Evolutionary conservation across 92 coral and sea anemone species (phyloP).

Genomic region (Scolanthus callimorphus): DNA sequence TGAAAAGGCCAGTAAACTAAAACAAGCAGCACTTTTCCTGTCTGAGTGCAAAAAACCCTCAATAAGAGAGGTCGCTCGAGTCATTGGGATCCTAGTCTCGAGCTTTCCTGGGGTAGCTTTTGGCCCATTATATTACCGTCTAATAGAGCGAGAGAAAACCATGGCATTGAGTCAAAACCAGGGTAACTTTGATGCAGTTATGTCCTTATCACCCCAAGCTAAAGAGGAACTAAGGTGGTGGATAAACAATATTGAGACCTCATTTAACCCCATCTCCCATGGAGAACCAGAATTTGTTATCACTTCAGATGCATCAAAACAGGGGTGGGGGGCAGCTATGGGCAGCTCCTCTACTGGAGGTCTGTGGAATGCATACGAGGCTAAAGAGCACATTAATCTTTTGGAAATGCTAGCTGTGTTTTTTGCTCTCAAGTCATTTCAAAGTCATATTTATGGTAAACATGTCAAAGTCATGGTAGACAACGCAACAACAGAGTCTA

Average conservation of each 20-base stretch:
- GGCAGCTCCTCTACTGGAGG: background rate
- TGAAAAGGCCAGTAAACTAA: background rate
- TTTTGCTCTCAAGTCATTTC: too few species aligned
- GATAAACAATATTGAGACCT: background rate
- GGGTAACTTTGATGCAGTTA: background rate
- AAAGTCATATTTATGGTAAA: background rate
- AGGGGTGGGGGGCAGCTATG: conserved; percentile 6
- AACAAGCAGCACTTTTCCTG: background rate
- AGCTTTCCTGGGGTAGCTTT: background rate
- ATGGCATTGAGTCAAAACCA: background rate
- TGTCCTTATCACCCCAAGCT: background rate
- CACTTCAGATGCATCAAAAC: background rate
- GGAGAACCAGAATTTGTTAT: background rate
- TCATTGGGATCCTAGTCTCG: background rate
- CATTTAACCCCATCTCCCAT: background rate
- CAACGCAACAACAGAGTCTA: conserved; percentile 21
- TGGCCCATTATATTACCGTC: background rate
- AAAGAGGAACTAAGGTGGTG: background rate
- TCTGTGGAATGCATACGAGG: background rate
- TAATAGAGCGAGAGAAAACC: background rate
- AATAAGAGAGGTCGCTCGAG: background rate
- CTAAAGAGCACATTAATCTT: too few species aligned
- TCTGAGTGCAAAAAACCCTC: background rate
- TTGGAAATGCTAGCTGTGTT: conserved; percentile 1
- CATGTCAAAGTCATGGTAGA: conserved; percentile 26